Percentiles rank a stretch among this genome's conserved stretches.
Conservation (phyloP, 1,140 invertebrate species). For the Euglossa dilemma region DNA sequence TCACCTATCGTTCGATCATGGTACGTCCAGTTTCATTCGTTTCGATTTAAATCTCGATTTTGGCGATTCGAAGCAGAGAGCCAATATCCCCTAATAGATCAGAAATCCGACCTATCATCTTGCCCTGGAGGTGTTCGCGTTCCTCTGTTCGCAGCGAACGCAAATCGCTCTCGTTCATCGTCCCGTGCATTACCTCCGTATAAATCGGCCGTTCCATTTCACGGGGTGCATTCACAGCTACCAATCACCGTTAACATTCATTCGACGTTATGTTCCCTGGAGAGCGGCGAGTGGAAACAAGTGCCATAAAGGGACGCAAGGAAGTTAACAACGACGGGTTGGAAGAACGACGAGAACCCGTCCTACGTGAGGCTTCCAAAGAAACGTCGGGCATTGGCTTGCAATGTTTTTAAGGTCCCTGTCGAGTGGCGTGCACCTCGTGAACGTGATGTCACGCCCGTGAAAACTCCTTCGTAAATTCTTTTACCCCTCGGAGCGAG, state of each 20-base stretch:
- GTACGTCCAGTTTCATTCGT: no score
- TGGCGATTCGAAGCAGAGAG: no score
- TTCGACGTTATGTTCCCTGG: background rate
- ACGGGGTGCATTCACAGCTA: background rate
- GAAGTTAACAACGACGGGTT: slow-evolving; percentile 7
- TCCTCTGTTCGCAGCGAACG: background rate
- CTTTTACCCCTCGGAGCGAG: slow-evolving; percentile 12
- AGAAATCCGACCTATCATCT: no score
- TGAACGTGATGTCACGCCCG: slow-evolving; percentile 49
- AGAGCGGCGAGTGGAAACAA: no score
- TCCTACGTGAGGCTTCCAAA: background rate
- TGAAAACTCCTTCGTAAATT: slow-evolving; percentile 46
- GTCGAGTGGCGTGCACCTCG: slow-evolving; percentile 28
- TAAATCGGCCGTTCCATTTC: background rate
- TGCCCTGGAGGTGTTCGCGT: background rate
- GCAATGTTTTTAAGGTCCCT: slow-evolving; percentile 29
- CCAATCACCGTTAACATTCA: background rate
- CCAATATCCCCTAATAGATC: no score
- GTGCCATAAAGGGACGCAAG: background rate
- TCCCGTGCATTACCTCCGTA: background rate
- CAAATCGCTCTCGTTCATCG: background rate
- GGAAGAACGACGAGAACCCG: background rate
- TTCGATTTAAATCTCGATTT: no score
- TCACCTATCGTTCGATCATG: no score
- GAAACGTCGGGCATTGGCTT: background rate